These are phyloP conservation scores for Potorous gilbertii DNA, from an alignment of 2,797 vertebrate species.

Conservation along the genomic window DNA sequence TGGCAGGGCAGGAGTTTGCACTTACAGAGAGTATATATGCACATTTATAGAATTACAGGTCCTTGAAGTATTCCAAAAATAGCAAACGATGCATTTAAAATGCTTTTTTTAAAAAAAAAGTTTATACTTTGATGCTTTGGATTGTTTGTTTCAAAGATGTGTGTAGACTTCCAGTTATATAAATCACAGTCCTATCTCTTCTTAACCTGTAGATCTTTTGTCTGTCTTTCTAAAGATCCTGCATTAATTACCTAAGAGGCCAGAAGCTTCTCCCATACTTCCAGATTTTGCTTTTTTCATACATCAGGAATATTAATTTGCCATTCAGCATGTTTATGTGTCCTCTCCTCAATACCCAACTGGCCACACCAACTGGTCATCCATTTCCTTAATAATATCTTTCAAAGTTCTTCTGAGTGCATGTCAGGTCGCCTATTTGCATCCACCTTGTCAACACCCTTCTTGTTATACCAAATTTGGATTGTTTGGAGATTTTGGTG, in stretches of 20 bases:
- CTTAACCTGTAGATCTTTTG: neutral
- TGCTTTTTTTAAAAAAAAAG: too few species aligned
- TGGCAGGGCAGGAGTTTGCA: neutral
- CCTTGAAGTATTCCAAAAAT: neutral
- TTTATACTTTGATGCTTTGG: neutral
- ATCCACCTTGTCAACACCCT: neutral
- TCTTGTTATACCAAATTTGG: neutral
- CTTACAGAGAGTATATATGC: neutral
- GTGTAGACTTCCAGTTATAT: neutral
- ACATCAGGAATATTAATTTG: neutral
- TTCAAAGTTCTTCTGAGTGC: neutral
- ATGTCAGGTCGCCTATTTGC: neutral
- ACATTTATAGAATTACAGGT: neutral
- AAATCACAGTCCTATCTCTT: neutral
- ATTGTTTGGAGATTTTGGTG: neutral
- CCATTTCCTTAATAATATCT: neutral
- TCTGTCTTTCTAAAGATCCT: too few species aligned
- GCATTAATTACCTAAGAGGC: too few species aligned
- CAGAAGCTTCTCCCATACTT: too few species aligned
- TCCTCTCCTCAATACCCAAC: too few species aligned
- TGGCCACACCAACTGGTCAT: neutral
- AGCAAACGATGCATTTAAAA: neutral
- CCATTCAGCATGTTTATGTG: neutral
- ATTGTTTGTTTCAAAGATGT: neutral
- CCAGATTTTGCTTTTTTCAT: too few species aligned